Conservation (phyloP, 2,797 vertebrate genomes). For the Poeciliopsis turneri region DNA sequence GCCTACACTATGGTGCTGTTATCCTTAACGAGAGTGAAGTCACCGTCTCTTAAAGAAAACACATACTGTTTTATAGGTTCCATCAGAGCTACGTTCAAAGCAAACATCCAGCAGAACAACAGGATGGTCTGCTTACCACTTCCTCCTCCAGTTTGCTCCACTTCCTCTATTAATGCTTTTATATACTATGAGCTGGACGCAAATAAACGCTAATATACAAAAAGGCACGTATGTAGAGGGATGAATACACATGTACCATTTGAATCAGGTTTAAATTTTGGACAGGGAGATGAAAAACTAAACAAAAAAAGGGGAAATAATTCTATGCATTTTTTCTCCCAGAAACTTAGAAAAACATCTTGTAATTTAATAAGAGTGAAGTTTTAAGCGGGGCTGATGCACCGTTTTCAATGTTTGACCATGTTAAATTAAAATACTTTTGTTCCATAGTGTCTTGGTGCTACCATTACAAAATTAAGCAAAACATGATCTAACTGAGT, state of each 20-base stretch:
- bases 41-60: slow-evolving; percentile 76
- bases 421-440: neutral
- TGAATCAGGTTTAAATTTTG: neutral
- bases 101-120: slow-evolving; percentile 70
- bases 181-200: slow-evolving; percentile 54
- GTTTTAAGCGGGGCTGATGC: neutral
- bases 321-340: neutral
- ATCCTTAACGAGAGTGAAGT: slow-evolving; percentile 79
- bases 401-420: neutral
- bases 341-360: neutral
- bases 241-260: neutral
- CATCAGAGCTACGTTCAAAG: slow-evolving; percentile 78
- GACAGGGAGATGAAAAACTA: neutral
- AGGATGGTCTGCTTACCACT: slow-evolving; percentile 73
- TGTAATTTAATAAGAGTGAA: neutral
- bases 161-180: slow-evolving; percentile 74
- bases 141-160: slow-evolving; percentile 68
- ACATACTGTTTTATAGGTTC: slow-evolving; percentile 82
- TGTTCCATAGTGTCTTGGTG: neutral
- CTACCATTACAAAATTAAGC: neutral
- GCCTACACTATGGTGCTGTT: slow-evolving; percentile 58
- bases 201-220: slow-evolving; percentile 44
- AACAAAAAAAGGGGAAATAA: neutral
- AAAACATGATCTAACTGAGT: neutral
- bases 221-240: slow-evolving; percentile 7